A percentile compares a stretch with the other conserved stretches of the same genome.
These are phyloP conservation scores for Pterocles burchelli DNA, from an alignment of 2,113 vertebrate species.

Conservation along the genomic window DNA sequence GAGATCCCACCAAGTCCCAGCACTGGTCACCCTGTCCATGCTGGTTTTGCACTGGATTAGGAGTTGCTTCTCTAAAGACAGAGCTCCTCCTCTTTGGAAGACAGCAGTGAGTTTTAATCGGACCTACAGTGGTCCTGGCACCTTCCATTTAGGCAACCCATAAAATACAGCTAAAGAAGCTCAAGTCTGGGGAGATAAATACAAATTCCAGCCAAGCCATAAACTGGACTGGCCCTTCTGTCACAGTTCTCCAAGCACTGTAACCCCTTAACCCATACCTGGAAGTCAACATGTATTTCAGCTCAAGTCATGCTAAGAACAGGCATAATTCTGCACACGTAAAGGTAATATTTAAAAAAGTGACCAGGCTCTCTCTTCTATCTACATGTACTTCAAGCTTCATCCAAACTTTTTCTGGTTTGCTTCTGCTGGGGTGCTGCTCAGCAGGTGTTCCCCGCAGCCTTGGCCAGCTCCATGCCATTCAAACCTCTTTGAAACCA, in stretches of 20 bases:
- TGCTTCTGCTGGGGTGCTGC: neutral
- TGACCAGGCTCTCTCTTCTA: neutral
- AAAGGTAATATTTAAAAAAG: neutral
- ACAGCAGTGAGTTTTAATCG: neutral
- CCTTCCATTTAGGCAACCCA: neutral
- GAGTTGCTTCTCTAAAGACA: neutral
- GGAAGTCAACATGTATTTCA: neutral
- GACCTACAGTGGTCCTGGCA: neutral
- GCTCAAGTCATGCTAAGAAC: accelerated
- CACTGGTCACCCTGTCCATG: accelerated
- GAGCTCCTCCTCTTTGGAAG: neutral
- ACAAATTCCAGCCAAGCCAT: neutral
- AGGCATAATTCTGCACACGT: accelerated
- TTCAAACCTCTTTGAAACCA: neutral
- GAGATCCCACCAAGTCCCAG: neutral
- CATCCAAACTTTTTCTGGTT: neutral
- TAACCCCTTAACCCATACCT: neutral
- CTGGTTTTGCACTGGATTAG: neutral
- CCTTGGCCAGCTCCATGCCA: neutral
- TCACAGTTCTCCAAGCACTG: neutral
- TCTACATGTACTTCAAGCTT: neutral
- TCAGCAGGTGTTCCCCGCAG: neutral
- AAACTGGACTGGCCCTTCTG: neutral
- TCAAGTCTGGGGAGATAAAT: neutral
- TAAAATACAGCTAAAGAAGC: neutral